Evolutionary conservation across 2,888 invertebrate genomes (phyloP).

Genomic region (Nemoura dubitans): DNA sequence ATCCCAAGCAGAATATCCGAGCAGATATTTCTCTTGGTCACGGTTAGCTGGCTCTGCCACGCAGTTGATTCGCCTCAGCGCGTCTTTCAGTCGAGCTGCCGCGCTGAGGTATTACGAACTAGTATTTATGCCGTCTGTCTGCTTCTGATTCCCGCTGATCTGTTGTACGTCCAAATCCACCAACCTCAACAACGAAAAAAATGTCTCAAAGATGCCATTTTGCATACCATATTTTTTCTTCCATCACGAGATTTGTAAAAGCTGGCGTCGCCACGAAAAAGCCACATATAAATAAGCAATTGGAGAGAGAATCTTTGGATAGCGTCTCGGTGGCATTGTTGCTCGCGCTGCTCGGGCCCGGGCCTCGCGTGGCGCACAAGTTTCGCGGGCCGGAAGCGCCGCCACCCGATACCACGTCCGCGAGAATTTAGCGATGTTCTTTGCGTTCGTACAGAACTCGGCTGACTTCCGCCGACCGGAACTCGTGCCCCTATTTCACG

Average conservation of each 20-base stretch:
- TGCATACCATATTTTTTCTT: not conserved
- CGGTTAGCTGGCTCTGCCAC: not conserved
- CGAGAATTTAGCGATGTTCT: conserved; percentile 33
- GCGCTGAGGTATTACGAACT: not conserved
- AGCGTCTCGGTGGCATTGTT: not conserved
- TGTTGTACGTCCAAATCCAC: not conserved
- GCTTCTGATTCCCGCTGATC: not conserved
- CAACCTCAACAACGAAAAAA: not conserved
- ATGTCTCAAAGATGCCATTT: not conserved
- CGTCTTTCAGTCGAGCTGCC: not conserved
- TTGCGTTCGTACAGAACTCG: not conserved
- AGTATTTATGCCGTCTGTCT: conserved; percentile 4
- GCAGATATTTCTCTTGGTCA: not conserved
- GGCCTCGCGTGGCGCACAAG: not conserved
- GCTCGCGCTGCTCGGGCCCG: not conserved
- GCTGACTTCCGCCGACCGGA: not conserved
- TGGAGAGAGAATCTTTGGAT: not conserved
- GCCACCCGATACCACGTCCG: not conserved
- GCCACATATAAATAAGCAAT: not conserved
- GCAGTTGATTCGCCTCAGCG: not conserved
- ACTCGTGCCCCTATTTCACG: not conserved
- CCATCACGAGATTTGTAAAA: not conserved
- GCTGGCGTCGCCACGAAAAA: not conserved
- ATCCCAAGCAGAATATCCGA: not conserved
- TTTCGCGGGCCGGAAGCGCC: conserved; percentile 13